Conservation (phyloP, 2,888 invertebrate genomes). For the Latheticus oryzae region DNA sequence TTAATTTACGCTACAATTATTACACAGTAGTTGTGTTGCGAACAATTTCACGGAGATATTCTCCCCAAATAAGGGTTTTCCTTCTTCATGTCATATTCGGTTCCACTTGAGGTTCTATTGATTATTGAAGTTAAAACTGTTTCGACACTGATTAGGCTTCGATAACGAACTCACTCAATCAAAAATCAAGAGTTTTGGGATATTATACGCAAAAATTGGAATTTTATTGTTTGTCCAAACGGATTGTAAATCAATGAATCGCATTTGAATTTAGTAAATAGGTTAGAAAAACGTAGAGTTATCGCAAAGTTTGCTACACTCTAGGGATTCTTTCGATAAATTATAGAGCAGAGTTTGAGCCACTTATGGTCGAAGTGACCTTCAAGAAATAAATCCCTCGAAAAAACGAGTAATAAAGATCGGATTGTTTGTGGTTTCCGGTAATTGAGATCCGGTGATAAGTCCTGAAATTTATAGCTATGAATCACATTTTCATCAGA, state of each 20-base stretch:
- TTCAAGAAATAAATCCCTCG: slow-evolving; percentile 14
- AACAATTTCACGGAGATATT: slow-evolving; percentile 16
- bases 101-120: slow-evolving; percentile 3
- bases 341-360: slow-evolving; percentile 1
- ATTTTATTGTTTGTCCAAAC: too few species aligned
- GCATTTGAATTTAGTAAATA: too few species aligned
- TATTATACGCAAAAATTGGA: too few species aligned
- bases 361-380: slow-evolving; percentile 10
- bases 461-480: slow-evolving; percentile 1
- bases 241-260: too few species aligned
- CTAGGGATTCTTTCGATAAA: too few species aligned
- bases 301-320: too few species aligned
- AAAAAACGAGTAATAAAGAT: slow-evolving; percentile 9
- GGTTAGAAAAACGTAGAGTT: too few species aligned
- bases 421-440: slow-evolving; percentile 12
- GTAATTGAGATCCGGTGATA: slow-evolving; percentile 12
- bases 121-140: slow-evolving; percentile 13
- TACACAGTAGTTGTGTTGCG: neutral
- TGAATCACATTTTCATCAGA: too few species aligned
- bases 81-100: slow-evolving; percentile 11
- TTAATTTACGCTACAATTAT: slow-evolving; percentile 16
- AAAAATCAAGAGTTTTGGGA: slow-evolving; percentile 9
- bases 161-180: slow-evolving; percentile 18
- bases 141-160: slow-evolving; percentile 1
- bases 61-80: slow-evolving; percentile 1